phyloP scores from a whole-genome alignment of 2,113 vertebrate species.

The Hippopotamus amphibius region DNA sequence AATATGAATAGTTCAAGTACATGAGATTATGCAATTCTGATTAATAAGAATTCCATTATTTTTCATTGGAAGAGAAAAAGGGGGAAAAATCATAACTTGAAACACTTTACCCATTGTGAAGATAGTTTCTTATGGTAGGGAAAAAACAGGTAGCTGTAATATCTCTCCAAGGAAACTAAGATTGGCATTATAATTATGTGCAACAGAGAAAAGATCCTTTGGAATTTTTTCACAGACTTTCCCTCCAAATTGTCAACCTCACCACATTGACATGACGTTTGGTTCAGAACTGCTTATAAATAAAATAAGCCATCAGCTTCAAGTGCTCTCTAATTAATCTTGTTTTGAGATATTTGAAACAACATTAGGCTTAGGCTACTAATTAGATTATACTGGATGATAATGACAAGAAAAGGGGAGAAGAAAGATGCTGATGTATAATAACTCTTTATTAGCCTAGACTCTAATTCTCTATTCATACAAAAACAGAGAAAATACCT shows the following conservation, averaged over 20 bases:
- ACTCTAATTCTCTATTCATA: not conserved
- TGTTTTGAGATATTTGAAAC: not conserved
- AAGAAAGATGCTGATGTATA: not conserved
- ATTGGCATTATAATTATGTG: not conserved
- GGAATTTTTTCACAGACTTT: not conserved
- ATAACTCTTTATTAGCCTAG: not conserved
- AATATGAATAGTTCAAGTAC: not conserved
- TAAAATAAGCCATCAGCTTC: not conserved
- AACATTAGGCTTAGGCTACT: not conserved
- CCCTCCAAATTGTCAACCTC: not conserved
- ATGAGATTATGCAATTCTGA: not conserved
- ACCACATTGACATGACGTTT: not conserved
- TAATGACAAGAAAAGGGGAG: not conserved
- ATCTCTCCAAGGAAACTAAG: not conserved
- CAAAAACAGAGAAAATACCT: not conserved
- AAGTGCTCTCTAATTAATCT: not conserved
- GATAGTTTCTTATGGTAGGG: not conserved
- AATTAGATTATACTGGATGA: not conserved
- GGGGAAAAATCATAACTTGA: not conserved
- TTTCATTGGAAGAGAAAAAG: not conserved
- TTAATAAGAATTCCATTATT: not conserved
- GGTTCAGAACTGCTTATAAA: not conserved
- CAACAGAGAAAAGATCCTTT: not conserved
- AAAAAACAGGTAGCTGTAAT: not conserved
- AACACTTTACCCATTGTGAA: not conserved